Evolutionary conservation across 92 coral and sea anemone genomes (phyloP).

Genomic region (Porites rus): DNA sequence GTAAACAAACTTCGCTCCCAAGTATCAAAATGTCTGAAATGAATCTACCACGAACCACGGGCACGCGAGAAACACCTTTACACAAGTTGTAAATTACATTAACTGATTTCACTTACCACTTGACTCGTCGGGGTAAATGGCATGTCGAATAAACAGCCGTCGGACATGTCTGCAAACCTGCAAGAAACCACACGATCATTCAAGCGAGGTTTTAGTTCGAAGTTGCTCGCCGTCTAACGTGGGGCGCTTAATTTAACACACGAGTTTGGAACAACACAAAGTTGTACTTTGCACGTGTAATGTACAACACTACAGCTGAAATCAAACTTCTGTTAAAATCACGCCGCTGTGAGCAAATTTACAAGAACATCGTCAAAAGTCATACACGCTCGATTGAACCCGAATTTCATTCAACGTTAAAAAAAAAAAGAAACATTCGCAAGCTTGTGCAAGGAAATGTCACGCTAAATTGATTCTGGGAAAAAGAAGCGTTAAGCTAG

Average conservation of each 20-base stretch:
- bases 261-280: neutral
- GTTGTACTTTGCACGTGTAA: neutral
- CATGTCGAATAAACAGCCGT: neutral
- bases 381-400: neutral
- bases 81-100: neutral
- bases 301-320: neutral
- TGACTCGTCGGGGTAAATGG: slow-evolving; percentile 19
- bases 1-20: neutral
- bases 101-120: slow-evolving; percentile 1
- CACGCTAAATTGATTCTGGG: neutral
- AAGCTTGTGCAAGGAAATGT: neutral
- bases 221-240: slow-evolving; percentile 8
- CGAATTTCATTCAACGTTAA: neutral
- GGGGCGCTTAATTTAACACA: neutral
- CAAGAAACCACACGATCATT: slow-evolving; percentile 8
- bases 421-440: neutral
- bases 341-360: neutral
- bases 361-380: neutral
- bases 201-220: slow-evolving; percentile 10
- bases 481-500: neutral
- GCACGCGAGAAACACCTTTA: neutral
- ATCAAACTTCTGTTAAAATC: neutral
- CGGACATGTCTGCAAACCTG: slow-evolving; percentile 40
- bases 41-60: slow-evolving; percentile 13
- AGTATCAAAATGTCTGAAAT: neutral